Evolutionary conservation across 1,140 invertebrate genomes (phyloP), one percentile per base, ranked within the genome.

Genomic region (Leptinotarsa undecemlineata): DNA sequence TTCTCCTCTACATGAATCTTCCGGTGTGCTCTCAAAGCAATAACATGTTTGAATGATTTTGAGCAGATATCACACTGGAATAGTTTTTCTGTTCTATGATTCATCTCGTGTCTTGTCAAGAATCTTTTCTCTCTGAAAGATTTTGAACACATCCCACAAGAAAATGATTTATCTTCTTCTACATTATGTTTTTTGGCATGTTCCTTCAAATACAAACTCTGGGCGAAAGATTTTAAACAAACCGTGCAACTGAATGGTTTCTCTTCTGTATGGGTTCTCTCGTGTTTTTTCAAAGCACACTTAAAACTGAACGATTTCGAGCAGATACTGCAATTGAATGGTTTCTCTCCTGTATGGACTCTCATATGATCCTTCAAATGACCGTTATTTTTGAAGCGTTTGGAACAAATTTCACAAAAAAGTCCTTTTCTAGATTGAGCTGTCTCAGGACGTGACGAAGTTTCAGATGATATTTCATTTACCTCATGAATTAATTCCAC

Each of bases 31-130:
- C 20, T 61, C 60, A 61, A 61, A 19, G 60, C 17, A 20, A 61
- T 14, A 4, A 19, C 20, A n/a, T 61, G 60, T 61, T 89, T 87
- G 79, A 89, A 90, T 0, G 88, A 88, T 80, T 92, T 89, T 13
- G 86, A 84, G 82, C 92, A 94, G 61, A 88, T 87, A 68, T 86
- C 85, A 81, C 92, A 93, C 77, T 88, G 87, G 82, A 92, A 93
- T 0, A 92, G 92, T 76, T 91, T 88, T 79, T 92, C 90, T 8
- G 92, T 92, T 57, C 90, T 92, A 85, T 93, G 92, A 80, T 91
- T 86, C 79, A 92, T 86, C 76, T 92, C 91, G 84, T 94, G 93
- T 20, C 92, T 92, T 70, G 92, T 89, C 51, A 71, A 19, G 5
- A 14, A 11, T 47, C 51, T 62, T 19, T 33, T 71, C n/a, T 64